Evolutionary conservation across 2,797 vertebrate species (phyloP).

Genomic region (Echiichthys vipera): DNA sequence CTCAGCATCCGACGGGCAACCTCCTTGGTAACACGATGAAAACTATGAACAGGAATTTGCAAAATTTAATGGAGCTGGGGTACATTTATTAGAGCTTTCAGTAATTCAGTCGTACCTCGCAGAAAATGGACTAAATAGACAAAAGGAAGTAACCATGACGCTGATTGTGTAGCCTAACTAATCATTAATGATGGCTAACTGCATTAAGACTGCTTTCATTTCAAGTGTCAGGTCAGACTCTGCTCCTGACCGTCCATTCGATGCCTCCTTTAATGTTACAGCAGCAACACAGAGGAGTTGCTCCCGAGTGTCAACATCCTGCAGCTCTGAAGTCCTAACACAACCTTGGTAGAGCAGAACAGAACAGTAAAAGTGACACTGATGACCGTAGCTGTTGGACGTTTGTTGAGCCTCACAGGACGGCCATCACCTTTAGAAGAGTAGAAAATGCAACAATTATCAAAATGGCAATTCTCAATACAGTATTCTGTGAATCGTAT

Average conservation of each 20-base stretch:
- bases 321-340: not conserved
- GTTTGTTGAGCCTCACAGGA: not conserved
- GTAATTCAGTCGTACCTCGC: not conserved
- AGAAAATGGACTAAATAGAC: not conserved
- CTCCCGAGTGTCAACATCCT: not conserved
- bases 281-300: not conserved
- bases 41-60: not conserved
- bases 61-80: not conserved
- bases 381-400: not conserved
- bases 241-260: not conserved
- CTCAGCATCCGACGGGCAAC: not conserved
- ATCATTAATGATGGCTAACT: not conserved
- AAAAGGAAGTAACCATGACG: not conserved
- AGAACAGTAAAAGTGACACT: not conserved
- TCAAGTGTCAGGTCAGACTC: constrained; percentile 6
- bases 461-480: no score
- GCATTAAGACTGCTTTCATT: not conserved
- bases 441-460: no score
- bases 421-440: no score
- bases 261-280: not conserved
- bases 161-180: not conserved
- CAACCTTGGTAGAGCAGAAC: no score
- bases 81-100: not conserved
- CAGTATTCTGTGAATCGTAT: no score
- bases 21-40: not conserved